Conservation (phyloP, 2,113 vertebrate genomes). For the Siphamia tubifer region DNA sequence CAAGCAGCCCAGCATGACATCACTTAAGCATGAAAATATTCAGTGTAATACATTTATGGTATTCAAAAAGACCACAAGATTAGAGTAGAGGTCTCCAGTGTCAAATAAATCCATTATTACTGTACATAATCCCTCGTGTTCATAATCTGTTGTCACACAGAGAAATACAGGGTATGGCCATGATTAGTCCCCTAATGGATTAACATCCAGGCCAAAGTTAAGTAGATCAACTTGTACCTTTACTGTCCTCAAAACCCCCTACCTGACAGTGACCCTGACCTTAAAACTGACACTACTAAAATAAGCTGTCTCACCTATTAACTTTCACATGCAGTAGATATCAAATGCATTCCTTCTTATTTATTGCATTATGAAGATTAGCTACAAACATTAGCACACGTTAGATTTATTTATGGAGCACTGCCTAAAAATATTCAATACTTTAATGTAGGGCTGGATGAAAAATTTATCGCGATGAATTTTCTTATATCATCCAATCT, state of each 20-base stretch:
- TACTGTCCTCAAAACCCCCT: slow-evolving; percentile 40
- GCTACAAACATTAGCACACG: neutral
- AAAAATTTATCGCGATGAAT: no score
- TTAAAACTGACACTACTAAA: neutral
- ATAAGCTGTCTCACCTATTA: no score
- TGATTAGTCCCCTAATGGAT: slow-evolving; percentile 46
- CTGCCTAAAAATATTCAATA: neutral
- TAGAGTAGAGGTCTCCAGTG: neutral
- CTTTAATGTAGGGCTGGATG: no score
- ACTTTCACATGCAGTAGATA: no score
- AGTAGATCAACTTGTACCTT: slow-evolving; percentile 59
- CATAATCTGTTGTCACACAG: slow-evolving; percentile 11
- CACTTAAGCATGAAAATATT: neutral
- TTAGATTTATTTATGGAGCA: neutral
- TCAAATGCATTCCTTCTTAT: no score
- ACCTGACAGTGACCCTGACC: slow-evolving; percentile 11
- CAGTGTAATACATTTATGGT: neutral
- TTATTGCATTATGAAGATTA: no score
- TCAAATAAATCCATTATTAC: slow-evolving; percentile 5
- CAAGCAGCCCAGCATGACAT: neutral
- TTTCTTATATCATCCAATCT: no score
- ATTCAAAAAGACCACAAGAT: neutral
- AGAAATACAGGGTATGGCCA: slow-evolving; percentile 4
- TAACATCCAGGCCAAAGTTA: slow-evolving; percentile 40
- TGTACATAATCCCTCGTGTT: neutral